Evolutionary conservation across 2,113 vertebrate species (phyloP).

Genomic region (Phycodurus eques): DNA sequence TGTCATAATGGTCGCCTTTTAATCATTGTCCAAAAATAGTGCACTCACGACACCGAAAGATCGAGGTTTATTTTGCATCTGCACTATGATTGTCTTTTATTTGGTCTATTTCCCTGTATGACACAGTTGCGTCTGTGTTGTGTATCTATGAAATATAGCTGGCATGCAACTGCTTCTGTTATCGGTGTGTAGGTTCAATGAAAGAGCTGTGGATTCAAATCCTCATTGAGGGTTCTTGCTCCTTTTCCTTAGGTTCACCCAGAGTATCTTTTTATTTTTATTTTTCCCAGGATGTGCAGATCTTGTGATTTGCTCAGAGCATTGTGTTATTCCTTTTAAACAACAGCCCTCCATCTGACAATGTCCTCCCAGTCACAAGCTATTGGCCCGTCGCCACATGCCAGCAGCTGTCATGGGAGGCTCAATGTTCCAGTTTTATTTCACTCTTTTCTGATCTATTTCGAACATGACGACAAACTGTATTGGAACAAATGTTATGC

Average conservation of each 20-base stretch:
- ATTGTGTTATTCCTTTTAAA: constrained; percentile 69
- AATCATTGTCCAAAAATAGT: constrained; percentile 35
- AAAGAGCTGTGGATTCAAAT: neutral
- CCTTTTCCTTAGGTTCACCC: constrained; percentile 19
- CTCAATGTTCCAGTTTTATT: constrained; percentile 35
- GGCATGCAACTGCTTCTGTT: neutral
- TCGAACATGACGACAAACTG: constrained; percentile 30
- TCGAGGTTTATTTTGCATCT: constrained; percentile 21
- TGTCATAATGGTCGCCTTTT: constrained; percentile 22
- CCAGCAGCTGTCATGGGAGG: constrained; percentile 49
- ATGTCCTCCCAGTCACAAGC: constrained; percentile 73
- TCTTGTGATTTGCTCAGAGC: constrained; percentile 78
- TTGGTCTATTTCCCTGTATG: neutral
- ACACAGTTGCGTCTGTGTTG: neutral
- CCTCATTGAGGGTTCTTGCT: neutral
- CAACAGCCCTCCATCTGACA: constrained; percentile 64
- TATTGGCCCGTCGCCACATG: constrained; percentile 66
- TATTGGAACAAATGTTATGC: neutral
- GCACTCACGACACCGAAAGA: constrained; percentile 19
- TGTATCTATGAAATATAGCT: neutral
- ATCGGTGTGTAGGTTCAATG: neutral
- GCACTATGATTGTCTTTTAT: constrained; percentile 3
- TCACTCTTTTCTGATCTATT: constrained; percentile 36
- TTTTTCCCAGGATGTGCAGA: constrained; percentile 24
- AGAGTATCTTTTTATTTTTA: constrained; percentile 13